phyloP scores from a whole-genome alignment of 1,140 invertebrate species.

The Euglossa dilemma region DNA sequence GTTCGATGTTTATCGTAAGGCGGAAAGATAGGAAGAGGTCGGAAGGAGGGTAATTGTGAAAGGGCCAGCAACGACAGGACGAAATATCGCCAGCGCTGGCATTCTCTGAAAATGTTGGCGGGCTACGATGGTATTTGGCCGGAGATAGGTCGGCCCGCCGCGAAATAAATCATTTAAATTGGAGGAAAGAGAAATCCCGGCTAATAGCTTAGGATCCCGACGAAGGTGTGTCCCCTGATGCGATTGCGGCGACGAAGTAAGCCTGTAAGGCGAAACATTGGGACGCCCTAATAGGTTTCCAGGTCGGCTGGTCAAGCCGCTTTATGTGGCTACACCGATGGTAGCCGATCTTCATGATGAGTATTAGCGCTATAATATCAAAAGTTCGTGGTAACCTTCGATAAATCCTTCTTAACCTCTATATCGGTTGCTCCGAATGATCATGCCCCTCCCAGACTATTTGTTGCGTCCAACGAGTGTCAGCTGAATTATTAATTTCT shows the following conservation, averaged over 20 bases:
- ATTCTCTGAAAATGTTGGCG: conserved; percentile 26
- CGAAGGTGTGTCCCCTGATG: conserved; percentile 56
- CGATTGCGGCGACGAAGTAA: conserved; percentile 71
- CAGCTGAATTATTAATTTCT: no score
- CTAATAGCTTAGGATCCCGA: conserved; percentile 60
- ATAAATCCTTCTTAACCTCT: conserved; percentile 49
- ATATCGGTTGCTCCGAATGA: conserved; percentile 1
- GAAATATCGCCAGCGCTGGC: conserved; percentile 1
- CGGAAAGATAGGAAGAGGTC: not conserved
- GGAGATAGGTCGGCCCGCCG: conserved; percentile 41
- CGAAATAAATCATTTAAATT: conserved; percentile 71
- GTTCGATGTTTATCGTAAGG: not conserved
- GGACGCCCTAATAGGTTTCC: conserved; percentile 63
- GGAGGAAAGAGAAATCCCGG: conserved; percentile 64
- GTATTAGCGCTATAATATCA: conserved; percentile 42
- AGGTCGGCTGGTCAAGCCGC: conserved; percentile 54
- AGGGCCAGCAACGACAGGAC: not conserved
- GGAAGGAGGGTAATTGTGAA: not conserved
- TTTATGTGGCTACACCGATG: conserved; percentile 54
- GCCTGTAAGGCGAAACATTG: conserved; percentile 68
- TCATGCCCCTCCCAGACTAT: not conserved
- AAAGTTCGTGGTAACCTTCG: conserved; percentile 32
- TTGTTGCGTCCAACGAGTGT: not conserved
- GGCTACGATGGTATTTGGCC: conserved; percentile 39
- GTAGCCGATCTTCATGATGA: conserved; percentile 39